Conservation (phyloP, 2,113 vertebrate species). For the Vulpes ferrilata region DNA sequence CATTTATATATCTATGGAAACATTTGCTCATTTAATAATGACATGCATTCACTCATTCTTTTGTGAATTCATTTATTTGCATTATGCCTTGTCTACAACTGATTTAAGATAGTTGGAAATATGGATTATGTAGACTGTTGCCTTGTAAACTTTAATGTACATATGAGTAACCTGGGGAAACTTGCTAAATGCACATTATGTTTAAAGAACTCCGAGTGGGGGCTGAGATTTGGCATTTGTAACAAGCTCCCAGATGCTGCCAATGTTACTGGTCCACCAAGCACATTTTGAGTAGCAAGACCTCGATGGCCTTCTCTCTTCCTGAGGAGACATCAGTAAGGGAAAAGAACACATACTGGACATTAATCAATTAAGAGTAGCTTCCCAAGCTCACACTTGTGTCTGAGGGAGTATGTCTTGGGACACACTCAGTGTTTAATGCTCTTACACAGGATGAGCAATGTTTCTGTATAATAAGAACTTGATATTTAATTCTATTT, state of each 20-base stretch:
- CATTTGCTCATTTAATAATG: background rate
- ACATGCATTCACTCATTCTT: background rate
- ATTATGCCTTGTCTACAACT: background rate
- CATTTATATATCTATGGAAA: background rate
- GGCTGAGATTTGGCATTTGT: background rate
- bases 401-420: background rate
- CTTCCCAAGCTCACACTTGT: background rate
- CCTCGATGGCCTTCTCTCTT: background rate
- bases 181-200: background rate
- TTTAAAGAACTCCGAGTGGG: background rate
- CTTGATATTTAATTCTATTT: background rate
- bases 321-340: background rate
- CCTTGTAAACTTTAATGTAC: background rate
- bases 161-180: background rate
- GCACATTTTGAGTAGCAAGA: background rate
- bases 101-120: background rate
- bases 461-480: background rate
- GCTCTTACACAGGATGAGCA: accelerated
- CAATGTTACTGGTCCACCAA: background rate
- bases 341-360: accelerated
- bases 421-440: background rate
- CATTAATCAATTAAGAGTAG: background rate
- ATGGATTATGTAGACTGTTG: background rate
- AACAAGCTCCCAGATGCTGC: background rate
- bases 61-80: background rate